These are phyloP conservation scores for Leptodactylus fallax DNA, from an alignment of 2,797 vertebrate species.

Conservation along the genomic window DNA sequence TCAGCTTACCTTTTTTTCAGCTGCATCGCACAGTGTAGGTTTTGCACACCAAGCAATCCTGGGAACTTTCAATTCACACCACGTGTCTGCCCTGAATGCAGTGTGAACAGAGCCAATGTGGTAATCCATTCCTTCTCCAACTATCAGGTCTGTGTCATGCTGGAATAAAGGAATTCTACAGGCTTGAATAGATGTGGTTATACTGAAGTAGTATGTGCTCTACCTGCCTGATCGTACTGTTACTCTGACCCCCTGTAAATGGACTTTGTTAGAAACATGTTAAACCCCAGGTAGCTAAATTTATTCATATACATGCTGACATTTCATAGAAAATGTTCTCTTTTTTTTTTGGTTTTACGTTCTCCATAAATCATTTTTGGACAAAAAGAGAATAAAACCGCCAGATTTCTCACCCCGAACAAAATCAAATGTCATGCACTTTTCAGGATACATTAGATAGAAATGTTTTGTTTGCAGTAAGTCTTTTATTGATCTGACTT, in stretches of 20 bases:
- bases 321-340: slow-evolving; percentile 22
- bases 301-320: slow-evolving; percentile 38
- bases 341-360: slow-evolving; percentile 43
- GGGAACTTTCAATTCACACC: no score
- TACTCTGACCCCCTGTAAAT: slow-evolving; percentile 14
- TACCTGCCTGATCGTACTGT: background rate
- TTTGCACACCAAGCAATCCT: no score
- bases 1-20: no score
- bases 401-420: slow-evolving; percentile 31
- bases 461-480: slow-evolving; percentile 37
- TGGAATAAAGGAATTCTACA: no score
- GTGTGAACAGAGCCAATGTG: background rate
- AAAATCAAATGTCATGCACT: slow-evolving; percentile 53
- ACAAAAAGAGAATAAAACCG: slow-evolving; percentile 40
- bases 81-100: no score
- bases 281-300: slow-evolving; percentile 24
- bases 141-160: background rate
- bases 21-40: no score
- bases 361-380: slow-evolving; percentile 58
- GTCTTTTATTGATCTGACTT: slow-evolving; percentile 43
- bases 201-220: background rate
- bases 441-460: slow-evolving; percentile 39
- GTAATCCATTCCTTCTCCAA: background rate
- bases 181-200: no score
- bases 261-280: slow-evolving; percentile 1